Conservation (phyloP, 2,797 vertebrate genomes). For the Coranthus polyacanthus region DNA sequence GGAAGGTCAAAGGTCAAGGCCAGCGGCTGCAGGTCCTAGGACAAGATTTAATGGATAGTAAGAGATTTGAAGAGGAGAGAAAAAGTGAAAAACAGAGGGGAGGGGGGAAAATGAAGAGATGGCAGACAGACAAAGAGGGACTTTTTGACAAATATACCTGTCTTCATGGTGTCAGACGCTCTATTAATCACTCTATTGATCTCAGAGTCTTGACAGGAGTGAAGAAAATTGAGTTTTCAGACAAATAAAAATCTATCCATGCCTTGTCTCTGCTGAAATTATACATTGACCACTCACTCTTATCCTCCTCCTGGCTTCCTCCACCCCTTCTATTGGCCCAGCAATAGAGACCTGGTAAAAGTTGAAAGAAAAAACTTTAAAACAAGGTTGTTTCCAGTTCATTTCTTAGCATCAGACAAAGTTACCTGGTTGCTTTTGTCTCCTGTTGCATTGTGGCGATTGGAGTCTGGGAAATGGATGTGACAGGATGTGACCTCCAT, state of each 20-base stretch:
- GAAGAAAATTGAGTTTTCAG: conserved; percentile 51
- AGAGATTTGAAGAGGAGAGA: not conserved
- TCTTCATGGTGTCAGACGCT: conserved; percentile 20
- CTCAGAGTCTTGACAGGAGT: conserved; percentile 34
- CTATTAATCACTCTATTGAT: conserved; percentile 66
- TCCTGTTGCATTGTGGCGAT: conserved; percentile 81
- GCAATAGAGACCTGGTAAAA: conserved; percentile 86
- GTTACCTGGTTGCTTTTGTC: conserved; percentile 89
- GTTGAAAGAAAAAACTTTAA: not conserved
- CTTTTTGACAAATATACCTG: conserved; percentile 53
- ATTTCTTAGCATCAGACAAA: not conserved
- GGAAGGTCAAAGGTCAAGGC: conserved; percentile 87
- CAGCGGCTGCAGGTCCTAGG: conserved; percentile 86
- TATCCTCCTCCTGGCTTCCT: conserved; percentile 85
- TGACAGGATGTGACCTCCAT: conserved; percentile 89
- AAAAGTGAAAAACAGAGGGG: not conserved
- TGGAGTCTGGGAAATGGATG: conserved; percentile 89
- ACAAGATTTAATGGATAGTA: not conserved
- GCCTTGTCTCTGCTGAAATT: conserved; percentile 22
- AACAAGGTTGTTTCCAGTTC: not conserved
- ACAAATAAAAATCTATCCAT: conserved; percentile 48
- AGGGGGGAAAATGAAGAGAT: conserved; percentile 5
- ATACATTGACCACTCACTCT: conserved; percentile 78
- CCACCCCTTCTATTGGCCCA: conserved; percentile 85
- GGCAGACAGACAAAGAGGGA: conserved; percentile 1